These are phyloP conservation scores for Epinephelus malabaricus DNA, from an alignment of 2,797 vertebrate species.

Conservation along the genomic window DNA sequence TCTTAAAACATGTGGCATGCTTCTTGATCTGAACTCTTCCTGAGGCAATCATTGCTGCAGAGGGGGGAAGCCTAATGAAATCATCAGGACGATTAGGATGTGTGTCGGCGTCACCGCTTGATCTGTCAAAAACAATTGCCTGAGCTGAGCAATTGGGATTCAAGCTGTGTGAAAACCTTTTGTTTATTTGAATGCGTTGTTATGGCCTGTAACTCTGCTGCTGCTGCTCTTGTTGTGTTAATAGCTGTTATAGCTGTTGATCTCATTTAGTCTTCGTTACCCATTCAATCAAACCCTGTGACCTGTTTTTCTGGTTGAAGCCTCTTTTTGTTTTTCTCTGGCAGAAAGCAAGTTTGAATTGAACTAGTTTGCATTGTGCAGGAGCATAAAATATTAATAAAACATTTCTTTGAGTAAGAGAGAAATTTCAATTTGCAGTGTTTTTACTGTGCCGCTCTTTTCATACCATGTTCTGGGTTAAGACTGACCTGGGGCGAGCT, in stretches of 20 bases:
- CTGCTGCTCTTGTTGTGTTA: conserved; percentile 38
- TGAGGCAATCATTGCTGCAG: conserved; percentile 57
- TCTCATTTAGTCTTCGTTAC: conserved; percentile 39
- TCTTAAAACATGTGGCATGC: conserved; percentile 52
- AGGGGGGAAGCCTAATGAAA: conserved; percentile 65
- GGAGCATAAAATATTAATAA: conserved; percentile 71
- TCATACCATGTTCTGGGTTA: conserved; percentile 64
- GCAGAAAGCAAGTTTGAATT: conserved; percentile 49
- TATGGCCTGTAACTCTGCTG: conserved; percentile 22
- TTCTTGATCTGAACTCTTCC: conserved; percentile 56
- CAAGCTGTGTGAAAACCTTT: conserved; percentile 48
- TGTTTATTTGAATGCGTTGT: conserved; percentile 50
- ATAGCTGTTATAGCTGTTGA: conserved; percentile 48
- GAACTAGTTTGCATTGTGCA: conserved; percentile 64
- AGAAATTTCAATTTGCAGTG: conserved; percentile 66
- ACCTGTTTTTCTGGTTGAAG: conserved; percentile 49
- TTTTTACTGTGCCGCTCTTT: conserved; percentile 50
- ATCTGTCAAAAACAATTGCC: conserved; percentile 69
- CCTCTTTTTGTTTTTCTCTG: conserved; percentile 49
- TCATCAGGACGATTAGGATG: conserved; percentile 67
- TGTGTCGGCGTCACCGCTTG: conserved; percentile 33
- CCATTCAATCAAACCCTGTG: conserved; percentile 53
- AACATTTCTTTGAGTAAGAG: conserved; percentile 47
- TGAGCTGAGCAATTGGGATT: conserved; percentile 53
- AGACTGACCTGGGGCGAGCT: conserved; percentile 67